A percentile compares a stretch with the other conserved stretches of the same genome.
Evolutionary conservation across 2,888 invertebrate species (phyloP).

Genomic region (Erpobdella octoculata): DNA sequence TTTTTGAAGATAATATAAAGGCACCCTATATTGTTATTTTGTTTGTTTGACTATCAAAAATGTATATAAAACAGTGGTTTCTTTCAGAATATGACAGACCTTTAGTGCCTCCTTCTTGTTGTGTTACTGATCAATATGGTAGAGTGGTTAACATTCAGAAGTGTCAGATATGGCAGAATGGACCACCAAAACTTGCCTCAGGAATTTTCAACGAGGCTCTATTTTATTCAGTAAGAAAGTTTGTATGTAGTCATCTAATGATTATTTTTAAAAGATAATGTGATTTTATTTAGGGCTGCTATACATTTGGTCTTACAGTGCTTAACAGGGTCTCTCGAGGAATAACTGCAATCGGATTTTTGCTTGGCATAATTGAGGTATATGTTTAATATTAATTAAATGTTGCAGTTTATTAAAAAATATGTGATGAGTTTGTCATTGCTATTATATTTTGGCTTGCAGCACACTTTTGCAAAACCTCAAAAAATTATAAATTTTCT

Average conservation of each 20-base stretch:
- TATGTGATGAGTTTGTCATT: no score
- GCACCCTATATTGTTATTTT: no score
- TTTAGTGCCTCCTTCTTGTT: slow-evolving; percentile 33
- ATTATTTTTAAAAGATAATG: no score
- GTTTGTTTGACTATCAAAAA: no score
- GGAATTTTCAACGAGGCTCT: slow-evolving; percentile 25
- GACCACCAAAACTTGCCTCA: slow-evolving; percentile 31
- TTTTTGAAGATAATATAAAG: no score
- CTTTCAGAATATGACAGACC: slow-evolving; percentile 30
- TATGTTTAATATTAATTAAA: background rate
- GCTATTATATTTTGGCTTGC: no score
- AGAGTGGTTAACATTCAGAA: slow-evolving; percentile 24
- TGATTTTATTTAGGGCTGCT: slow-evolving; percentile 14
- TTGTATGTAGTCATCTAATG: background rate
- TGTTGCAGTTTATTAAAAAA: background rate
- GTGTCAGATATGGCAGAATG: slow-evolving; percentile 32
- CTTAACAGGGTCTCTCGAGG: slow-evolving; percentile 15
- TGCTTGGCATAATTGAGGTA: slow-evolving; percentile 19
- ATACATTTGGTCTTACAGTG: slow-evolving; percentile 7
- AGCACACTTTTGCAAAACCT: no score
- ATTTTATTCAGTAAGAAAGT: slow-evolving; percentile 21
- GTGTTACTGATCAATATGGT: slow-evolving; percentile 33
- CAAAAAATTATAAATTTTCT: no score
- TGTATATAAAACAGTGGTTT: background rate
- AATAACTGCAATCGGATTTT: slow-evolving; percentile 14